Conservation (phyloP, 2,113 vertebrate genomes). For the Megaptera novaeangliae region DNA sequence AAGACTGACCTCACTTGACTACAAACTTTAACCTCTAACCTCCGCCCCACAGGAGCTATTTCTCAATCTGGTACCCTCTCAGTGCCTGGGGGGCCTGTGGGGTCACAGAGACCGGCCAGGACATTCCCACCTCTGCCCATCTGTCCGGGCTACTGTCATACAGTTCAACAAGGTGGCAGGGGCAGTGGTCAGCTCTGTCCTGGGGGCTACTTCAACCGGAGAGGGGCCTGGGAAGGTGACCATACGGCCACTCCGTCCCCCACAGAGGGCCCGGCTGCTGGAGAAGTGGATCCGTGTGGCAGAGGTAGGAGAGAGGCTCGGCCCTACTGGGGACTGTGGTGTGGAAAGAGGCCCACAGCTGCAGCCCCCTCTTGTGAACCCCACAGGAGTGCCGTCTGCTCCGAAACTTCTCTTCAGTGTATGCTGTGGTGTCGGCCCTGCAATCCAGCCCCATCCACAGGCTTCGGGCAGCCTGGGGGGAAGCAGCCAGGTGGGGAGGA, state of each 20-base stretch:
- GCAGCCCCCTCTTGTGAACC: not conserved
- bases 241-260: conserved; percentile 79
- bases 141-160: conserved; percentile 89
- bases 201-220: conserved; percentile 74
- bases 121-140: conserved; percentile 85
- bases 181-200: conserved; percentile 87
- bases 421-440: conserved; percentile 89
- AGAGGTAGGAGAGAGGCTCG: conserved; percentile 78
- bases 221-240: conserved; percentile 62
- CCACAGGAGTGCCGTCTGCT: conserved; percentile 87
- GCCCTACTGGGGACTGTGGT: not conserved
- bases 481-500: conserved; percentile 85
- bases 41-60: conserved; percentile 86
- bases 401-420: conserved; percentile 92
- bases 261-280: conserved; percentile 89
- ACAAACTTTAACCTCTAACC: conserved; percentile 32
- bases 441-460: conserved; percentile 92
- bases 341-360: conserved; percentile 79
- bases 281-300: conserved; percentile 95
- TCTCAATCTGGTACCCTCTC: conserved; percentile 89
- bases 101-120: conserved; percentile 92
- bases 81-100: conserved; percentile 92
- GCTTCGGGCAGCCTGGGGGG: conserved; percentile 90
- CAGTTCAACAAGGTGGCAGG: conserved; percentile 93
- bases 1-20: not conserved